phyloP scores from a whole-genome alignment of 1,140 invertebrate species.

The Pseudomyrmex concolor region DNA sequence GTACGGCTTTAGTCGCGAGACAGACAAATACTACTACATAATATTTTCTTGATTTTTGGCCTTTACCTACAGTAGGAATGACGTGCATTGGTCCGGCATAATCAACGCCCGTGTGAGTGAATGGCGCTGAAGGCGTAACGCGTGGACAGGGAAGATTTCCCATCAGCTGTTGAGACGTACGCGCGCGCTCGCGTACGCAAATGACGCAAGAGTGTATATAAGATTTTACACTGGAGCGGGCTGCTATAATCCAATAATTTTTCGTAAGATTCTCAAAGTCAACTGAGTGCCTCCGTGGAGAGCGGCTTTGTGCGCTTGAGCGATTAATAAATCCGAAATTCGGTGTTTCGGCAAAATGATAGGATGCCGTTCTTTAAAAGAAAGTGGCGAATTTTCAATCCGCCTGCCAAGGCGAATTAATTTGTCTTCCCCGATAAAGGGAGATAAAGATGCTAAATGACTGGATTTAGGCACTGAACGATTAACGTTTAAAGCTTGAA shows the following conservation, averaged over 20 bases:
- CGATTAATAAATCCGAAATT: slow-evolving; percentile 46
- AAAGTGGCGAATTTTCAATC: not conserved
- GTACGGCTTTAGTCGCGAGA: slow-evolving; percentile 43
- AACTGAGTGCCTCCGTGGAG: slow-evolving; percentile 67
- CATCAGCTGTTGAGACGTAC: slow-evolving; percentile 76
- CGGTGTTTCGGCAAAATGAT: slow-evolving; percentile 32
- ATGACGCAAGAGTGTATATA: not conserved
- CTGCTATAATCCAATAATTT: slow-evolving; percentile 71
- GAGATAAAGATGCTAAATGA: not conserved
- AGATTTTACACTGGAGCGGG: slow-evolving; percentile 49
- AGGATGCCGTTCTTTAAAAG: slow-evolving; percentile 5
- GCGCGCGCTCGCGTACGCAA: slow-evolving; percentile 57
- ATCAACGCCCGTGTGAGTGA: slow-evolving; percentile 77
- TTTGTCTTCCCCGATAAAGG: slow-evolving; percentile 2
- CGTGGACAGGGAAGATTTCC: slow-evolving; percentile 74
- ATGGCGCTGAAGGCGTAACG: slow-evolving; percentile 67
- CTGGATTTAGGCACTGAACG: not conserved
- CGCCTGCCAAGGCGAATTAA: slow-evolving; percentile 42
- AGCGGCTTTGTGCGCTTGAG: slow-evolving; percentile 30
- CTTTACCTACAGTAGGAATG: slow-evolving; percentile 65
- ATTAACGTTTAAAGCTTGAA: not conserved
- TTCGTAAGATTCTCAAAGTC: slow-evolving; percentile 48
- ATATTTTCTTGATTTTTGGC: slow-evolving; percentile 44
- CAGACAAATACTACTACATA: slow-evolving; percentile 69
- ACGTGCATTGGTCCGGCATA: slow-evolving; percentile 81